These are phyloP conservation scores for Agonopterix arenella DNA, from an alignment of 2,888 invertebrate genomes.

Conservation along the genomic window DNA sequence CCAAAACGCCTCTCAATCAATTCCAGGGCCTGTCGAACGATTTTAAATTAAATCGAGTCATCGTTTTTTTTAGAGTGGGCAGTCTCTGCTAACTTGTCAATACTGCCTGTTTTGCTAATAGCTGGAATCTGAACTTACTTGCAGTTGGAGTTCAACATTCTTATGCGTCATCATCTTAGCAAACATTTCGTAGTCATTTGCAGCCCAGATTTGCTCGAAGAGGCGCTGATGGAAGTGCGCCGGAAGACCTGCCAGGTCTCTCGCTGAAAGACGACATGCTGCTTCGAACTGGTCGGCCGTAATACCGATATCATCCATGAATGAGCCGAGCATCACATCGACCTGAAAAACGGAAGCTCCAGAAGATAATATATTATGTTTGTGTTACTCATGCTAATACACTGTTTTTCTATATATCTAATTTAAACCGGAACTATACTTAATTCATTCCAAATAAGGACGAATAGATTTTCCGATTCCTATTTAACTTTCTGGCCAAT, in stretches of 20 bases:
- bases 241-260: constrained; percentile 66
- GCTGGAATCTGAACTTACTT: constrained; percentile 30
- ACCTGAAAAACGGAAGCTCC: constrained; percentile 68
- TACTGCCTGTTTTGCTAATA: background rate
- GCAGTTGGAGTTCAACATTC: constrained; percentile 92
- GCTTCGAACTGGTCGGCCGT: constrained; percentile 91
- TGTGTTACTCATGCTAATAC: too few relatives aligned
- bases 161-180: constrained; percentile 95
- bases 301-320: constrained; percentile 95
- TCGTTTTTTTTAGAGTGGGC: too few relatives aligned
- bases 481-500: too few relatives aligned
- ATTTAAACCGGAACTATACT: too few relatives aligned
- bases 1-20: constrained; percentile 88
- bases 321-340: constrained; percentile 92
- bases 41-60: background rate
- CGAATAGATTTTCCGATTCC: too few relatives aligned
- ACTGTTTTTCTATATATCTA: too few relatives aligned
- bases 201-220: constrained; percentile 91
- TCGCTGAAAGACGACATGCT: constrained; percentile 80
- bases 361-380: too few relatives aligned
- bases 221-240: constrained; percentile 78
- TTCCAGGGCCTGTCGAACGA: constrained; percentile 83
- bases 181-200: constrained; percentile 93
- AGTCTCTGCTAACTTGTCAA: too few relatives aligned
- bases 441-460: too few relatives aligned